Conservation (phyloP, 2,888 invertebrate genomes). For the Petrophora chlorosata region DNA sequence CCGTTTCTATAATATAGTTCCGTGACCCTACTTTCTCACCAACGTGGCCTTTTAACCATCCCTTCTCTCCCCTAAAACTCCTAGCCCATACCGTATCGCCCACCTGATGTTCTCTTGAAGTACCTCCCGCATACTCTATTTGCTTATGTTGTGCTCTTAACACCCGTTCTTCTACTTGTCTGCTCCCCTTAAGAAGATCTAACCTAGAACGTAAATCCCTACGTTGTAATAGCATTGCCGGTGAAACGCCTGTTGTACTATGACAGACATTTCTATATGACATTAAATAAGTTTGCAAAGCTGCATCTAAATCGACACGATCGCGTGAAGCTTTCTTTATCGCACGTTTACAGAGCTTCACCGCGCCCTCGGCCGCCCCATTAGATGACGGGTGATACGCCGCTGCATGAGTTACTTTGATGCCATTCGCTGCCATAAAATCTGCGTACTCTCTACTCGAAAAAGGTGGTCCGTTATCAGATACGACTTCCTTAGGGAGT, state of each 20-base stretch:
- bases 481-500: slow-evolving; percentile 23
- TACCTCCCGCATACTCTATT: background rate
- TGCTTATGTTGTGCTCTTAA: background rate
- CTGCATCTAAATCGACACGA: slow-evolving; percentile 15
- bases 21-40: background rate
- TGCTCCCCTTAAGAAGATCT: slow-evolving; percentile 8
- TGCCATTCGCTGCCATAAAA: slow-evolving; percentile 1
- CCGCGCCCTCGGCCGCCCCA: slow-evolving; percentile 36
- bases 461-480: slow-evolving; percentile 31
- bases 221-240: slow-evolving; percentile 23
- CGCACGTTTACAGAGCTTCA: slow-evolving; percentile 33
- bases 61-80: background rate
- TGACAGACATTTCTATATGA: slow-evolving; percentile 29
- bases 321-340: slow-evolving; percentile 31
- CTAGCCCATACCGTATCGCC: background rate
- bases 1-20: too few species aligned
- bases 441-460: slow-evolving; percentile 16
- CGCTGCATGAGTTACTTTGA: background rate
- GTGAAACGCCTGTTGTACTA: slow-evolving; percentile 24
- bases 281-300: slow-evolving; percentile 26
- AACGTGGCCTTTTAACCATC: background rate
- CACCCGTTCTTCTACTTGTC: background rate
- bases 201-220: slow-evolving; percentile 22
- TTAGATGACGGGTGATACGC: slow-evolving; percentile 32
- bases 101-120: background rate